Evolutionary conservation across 1,140 invertebrate genomes (phyloP), one percentile per base, ranked within the genome.

Genomic region (Drosophila tristis): DNA sequence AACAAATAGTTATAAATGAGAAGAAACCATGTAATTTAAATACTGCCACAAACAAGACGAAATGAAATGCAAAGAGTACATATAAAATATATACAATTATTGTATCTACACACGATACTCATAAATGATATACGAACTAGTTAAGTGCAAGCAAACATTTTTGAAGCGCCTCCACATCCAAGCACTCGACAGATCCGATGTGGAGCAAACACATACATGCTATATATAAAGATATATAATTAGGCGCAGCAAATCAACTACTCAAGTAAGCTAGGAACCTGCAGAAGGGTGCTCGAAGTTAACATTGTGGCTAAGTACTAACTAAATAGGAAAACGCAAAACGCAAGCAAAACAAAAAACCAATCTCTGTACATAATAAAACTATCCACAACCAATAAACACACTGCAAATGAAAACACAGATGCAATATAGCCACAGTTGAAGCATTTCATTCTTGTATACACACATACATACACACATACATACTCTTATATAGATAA

Each of bases 261-360:
- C 70, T 60, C 49, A 74, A 62, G 39, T 87, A 87, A 87, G 82
- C 66, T 61, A 60, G 63, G 65, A 81, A 68, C 78, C 65, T 51
- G 68, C 65, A 64, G 82, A 82, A 80, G 80, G 80, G 76, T 78
- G 90, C 80, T 90, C 87, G 74, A 91, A 91, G 90, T 91, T 91
- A 91, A 91, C 90, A 91, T 91, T 91, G 86, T 77, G 78, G 74
- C 77, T 91, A 91, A 91, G 90, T 78, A 68, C 55, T 73, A 74
- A 61, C 43, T 78, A 78, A 44, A 62, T 68, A 76, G 64, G 47
- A 55, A 79, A n/a, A n/a, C n/a, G n/a, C n/a, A 26, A 70, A 64
- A 42, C 29, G 8, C 29, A 78, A 53, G 50, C 26, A 51, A 51
- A 35, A 20, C 26, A 31, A 15, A 31, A 29, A 31, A 29, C 31